These are phyloP conservation scores for Onchidella celtica DNA, from an alignment of 2,888 invertebrate species.

Conservation along the genomic window DNA sequence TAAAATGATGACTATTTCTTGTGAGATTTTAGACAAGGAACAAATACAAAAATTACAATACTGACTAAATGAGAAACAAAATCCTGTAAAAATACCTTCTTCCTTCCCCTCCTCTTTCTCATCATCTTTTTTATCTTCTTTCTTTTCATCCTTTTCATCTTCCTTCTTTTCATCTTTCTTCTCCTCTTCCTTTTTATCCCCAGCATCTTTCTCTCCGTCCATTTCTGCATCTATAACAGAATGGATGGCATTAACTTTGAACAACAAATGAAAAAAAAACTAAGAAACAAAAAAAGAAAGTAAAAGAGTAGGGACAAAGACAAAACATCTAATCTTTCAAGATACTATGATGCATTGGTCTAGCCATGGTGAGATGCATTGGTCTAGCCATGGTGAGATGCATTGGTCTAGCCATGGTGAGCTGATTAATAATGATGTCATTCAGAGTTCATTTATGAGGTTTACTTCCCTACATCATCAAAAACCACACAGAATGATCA, in stretches of 20 bases:
- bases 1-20: too few relatives aligned
- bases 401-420: too few relatives aligned
- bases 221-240: constrained; percentile 16
- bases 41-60: background rate
- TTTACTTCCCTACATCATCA: too few relatives aligned
- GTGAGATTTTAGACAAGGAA: too few relatives aligned
- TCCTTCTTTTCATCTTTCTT: constrained; percentile 48
- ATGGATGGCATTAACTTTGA: background rate
- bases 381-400: too few relatives aligned
- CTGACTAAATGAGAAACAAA: background rate
- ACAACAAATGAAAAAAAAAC: background rate
- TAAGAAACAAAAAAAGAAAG: background rate
- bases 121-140: constrained; percentile 43
- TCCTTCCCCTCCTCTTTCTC: constrained; percentile 53
- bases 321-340: background rate
- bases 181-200: constrained; percentile 51
- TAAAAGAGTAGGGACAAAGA: background rate
- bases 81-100: constrained; percentile 28
- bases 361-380: too few relatives aligned
- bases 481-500: too few relatives aligned
- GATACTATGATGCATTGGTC: background rate
- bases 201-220: constrained; percentile 46
- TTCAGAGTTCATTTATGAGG: too few relatives aligned
- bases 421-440: too few relatives aligned
- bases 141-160: constrained; percentile 46